Base-by-base conservation (phyloP, 2,888 invertebrate species). In the Liopterus haemorrhoidalis region DNA sequence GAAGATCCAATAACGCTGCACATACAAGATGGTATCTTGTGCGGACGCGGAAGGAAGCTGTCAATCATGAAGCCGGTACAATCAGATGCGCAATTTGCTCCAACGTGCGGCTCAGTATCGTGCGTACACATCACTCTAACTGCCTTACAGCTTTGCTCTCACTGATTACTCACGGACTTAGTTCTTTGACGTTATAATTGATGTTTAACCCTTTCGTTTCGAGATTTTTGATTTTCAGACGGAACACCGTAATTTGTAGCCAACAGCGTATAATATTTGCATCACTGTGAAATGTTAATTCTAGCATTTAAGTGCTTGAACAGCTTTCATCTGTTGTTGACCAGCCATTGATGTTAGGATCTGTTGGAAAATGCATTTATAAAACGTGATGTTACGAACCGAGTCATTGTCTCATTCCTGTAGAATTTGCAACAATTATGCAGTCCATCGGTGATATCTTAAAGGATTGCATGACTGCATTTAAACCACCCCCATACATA, bases 161-260 rank as follows among this genome's bases (percentile, higher is more conserved):
- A 27, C 32, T 27, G 49, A 47, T 50, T 57, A 56, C 56, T 57
- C 60, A 60, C 62, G 62, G 59, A 22, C 35, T 57, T 56, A 52
- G 50, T 50, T 54, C 56, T 52, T 51, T 63, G 64, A 65, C 64
- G 53, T 49, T 51, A 57, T 64, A 65, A 65, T 65, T 64, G 63
- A 21, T 18, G 33, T 20, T 58, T 56, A 56, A 58, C 59, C 56
- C 58, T 55, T 59, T 51, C 43, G 49, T 56, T 54, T 53, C 54
- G 54, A 58, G 59, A 61, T 42, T 50, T 59, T 60, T 59, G 54
- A 59, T 60, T 59, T 61, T 60, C 59, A 57, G 59, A 59, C 58
- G 62, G 63, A 64, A 64, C 61, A 62, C 62, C 62, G 59, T 64
- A 65, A 65, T 65, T 65, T 65, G 62, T 57, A 28, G n/a, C 59